These are phyloP conservation scores for Morpho achilles DNA, from an alignment of 2,888 invertebrate species.

Conservation along the genomic window DNA sequence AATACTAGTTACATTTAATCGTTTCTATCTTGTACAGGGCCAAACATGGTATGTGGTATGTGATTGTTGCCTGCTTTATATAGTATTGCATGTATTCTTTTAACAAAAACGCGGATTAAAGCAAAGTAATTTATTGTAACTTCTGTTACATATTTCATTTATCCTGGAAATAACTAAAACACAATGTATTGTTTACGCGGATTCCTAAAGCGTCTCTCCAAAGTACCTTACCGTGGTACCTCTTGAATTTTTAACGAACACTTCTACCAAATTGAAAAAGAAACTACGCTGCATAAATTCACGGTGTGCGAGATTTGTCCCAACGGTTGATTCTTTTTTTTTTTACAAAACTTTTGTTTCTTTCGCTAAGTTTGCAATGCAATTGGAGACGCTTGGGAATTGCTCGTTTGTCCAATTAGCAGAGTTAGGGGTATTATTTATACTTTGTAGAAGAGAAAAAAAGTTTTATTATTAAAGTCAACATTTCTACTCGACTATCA, in stretches of 20 bases:
- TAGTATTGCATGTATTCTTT: too few relatives aligned
- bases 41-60: too few relatives aligned
- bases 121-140: too few relatives aligned
- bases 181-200: conserved; percentile 7
- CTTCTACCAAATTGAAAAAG: conserved; percentile 58
- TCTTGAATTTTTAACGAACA: conserved; percentile 63
- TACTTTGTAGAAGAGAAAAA: conserved; percentile 4
- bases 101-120: too few relatives aligned
- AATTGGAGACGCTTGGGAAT: conserved; percentile 27
- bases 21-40: too few relatives aligned
- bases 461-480: conserved; percentile 6
- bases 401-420: conserved; percentile 26
- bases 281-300: conserved; percentile 56
- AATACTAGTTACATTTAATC: too few relatives aligned
- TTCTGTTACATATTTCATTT: not conserved
- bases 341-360: conserved; percentile 6
- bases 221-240: conserved; percentile 10
- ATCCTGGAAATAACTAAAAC: conserved; percentile 5
- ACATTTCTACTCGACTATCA: conserved; percentile 1
- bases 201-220: conserved; percentile 10
- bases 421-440: conserved; percentile 12
- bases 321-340: conserved; percentile 6
- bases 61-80: too few relatives aligned
- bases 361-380: conserved; percentile 24
- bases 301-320: conserved; percentile 41